Base-by-base conservation (phyloP, 2,888 invertebrate species). In the Tanypteryx hageni region DNA sequence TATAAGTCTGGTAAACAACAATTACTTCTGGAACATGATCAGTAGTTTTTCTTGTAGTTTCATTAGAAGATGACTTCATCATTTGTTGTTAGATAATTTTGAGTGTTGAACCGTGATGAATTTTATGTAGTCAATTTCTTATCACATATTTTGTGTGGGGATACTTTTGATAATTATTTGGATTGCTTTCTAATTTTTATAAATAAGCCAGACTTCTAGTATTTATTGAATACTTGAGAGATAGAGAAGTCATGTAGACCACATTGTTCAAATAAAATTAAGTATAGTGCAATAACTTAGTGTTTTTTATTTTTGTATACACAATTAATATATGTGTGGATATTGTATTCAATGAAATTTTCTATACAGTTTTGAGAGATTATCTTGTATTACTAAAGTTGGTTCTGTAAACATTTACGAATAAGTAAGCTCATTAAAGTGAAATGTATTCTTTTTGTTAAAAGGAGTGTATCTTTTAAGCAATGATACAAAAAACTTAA, bases 181-280 rank as follows among this genome's bases (percentile, higher is more conserved):
- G 10, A 76, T 76, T n/a, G 27, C 10, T 76, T 76, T 22, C 13
- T 22, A 76, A 10, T 76, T 76, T n/a, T 76, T 27, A n/a, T n/a
- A 11, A 76, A 22, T 22, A 10, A 76, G n/a, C n/a, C 8, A 10
- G 22, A n/a, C n/a, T 22, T 76, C 27, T 76, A 22, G 76, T 76
- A 76, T 76, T 76, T 76, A 76, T 76, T 76, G 76, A 76, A 76
- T 76, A 76, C 76, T 76, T 22, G 27, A 76, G 8, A 76, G 7
- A 22, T 76, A 22, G 27, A 27, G n/a, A 10, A 22, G 10, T 76
- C n/a, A 22, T 76, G 76, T 76, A 76, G 27, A 44, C 44, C 44
- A n/a, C n/a, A 76, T n/a, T 76, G 27, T 76, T 76, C 22, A 76
- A 13, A 64, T 22, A 22, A 76, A 22, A 76, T 76, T 76, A 13